Base-by-base conservation (phyloP, 2,113 vertebrate genomes). In the Pitta sordida region DNA sequence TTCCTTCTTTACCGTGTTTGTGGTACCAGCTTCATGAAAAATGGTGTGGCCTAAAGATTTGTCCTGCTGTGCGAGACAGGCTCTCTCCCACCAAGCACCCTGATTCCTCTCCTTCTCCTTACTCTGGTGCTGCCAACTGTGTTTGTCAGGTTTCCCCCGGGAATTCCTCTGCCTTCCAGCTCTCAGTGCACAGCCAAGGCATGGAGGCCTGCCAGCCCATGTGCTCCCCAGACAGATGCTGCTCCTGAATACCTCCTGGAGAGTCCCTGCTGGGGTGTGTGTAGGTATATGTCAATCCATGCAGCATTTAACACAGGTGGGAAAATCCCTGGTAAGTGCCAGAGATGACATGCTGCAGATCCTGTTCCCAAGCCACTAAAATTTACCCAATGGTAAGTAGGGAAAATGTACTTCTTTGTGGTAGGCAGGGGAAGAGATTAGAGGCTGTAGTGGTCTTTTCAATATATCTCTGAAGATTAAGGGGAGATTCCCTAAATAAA, bases 381-480 rank as follows among this genome's bases (percentile, higher is more conserved):
- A 90, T 29, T 88, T 63, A 56, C 36, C 16, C 65, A 24, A 9
- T 65, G 51, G 4, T 83, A 88, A 91, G 51, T 34, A 86, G n/a
- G 53, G 75, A 32, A 92, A 79, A 78, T 2, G 0, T 78, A 32
- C 56, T 90, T 3, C 2, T 44, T 69, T 56, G 52, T 36, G 19
- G 53, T 49, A 76, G 65, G 39, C n/a, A 51, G 34, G 15, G 71
- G 59, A 65, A 78, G 39, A 88, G 88, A 92, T 95, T 91, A 91
- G 69, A 88, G 74, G 16, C 36, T 5, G 3, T 13, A 48, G 58
- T 44, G 24, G 21, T 94, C 32, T 83, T 90, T 86, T 65, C 65
- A 58, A 23, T 75, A 94, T 88, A 93, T 91, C 88, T 92, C 73
- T 34, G 44, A 83, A 86, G 95, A 93, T 96, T 91, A 94, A 60